Evolutionary conservation across 2,113 vertebrate species (phyloP), one percentile per base, ranked within the genome.

Genomic region (Muntiacus reevesi): DNA sequence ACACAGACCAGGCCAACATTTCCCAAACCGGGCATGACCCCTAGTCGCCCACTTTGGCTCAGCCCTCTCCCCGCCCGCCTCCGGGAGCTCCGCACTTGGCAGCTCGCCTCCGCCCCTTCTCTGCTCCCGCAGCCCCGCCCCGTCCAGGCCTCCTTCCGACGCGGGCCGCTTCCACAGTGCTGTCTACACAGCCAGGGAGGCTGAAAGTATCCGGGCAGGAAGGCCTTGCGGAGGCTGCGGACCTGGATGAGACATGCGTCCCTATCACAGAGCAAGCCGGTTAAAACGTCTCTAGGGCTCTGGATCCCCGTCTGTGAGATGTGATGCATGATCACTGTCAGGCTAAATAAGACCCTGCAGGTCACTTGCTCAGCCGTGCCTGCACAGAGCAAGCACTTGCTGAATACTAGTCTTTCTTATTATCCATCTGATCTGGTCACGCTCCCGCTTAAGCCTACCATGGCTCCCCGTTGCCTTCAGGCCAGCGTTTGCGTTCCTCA

Each of bases 51-150:
- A 27, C 0, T 0, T 5, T 2, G 17, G 59, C 36, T 43, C 36
- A 43, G 71, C 36, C 6, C 45, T 52, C 30, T 79, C 43, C 19
- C 19, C 19, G 30, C 19, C 19, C 79, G n/a, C 2, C 8, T 21
- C 45, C 47, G 6, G 25, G 60, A 54, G n/a, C 3, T 60, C 57
- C 9, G 83, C 36, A 0, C 13, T 0, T 0, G 7, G 36, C 1
- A 47, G 40, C 55, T 25, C 0, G 11, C 7, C 3, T 3, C 19
- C 50, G 27, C 6, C 50, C 4, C 10, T 43, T 27, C 60, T 19
- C 47, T 16, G 55, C 30, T 85, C 57, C 60, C 17, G 1, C 36
- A 30, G 82, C 57, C 54, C 47, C 28, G 8, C 4, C 6, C 7
- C 6, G 43, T 25, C 67, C 45, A 19, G 85, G 54, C 57, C 28